Base-by-base conservation (phyloP, 2,113 vertebrate species). In the Rhea americana region DNA sequence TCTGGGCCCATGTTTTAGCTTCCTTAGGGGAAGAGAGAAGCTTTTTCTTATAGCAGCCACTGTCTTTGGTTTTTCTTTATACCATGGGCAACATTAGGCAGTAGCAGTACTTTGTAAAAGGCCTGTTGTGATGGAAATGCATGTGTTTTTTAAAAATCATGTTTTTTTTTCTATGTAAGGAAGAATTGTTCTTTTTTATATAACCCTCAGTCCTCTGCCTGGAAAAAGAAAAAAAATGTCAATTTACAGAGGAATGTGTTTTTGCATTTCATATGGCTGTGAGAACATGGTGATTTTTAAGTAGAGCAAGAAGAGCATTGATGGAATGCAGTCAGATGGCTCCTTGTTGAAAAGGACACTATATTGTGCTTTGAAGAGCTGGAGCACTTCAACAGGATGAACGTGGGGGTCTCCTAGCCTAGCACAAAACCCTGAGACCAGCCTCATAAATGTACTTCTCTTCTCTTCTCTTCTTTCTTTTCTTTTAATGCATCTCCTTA, bases 191-290 rank as follows among this genome's bases (percentile, higher is more conserved):
- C 35, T 81, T 91, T 81, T 48, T 51, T 70, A 28, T 87, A 81
- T 71, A 37, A 78, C 67, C 71, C 66, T 55, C 59, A 82, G 66
- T 30, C 28, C 43, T 79, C 82, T 85, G 78, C 63, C 53, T 72
- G 63, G 75, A 56, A 82, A 41, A 93, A 78, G 9, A 30, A 37
- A 45, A 58, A 65, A 37, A 68, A 35, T 47, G 73, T 92, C 93
- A 66, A 93, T 97, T 96, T 95, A 86, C 55, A 79, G 74, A 85
- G 84, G 93, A 94, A 96, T 96, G 89, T 90, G 73, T 82, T 94
- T 84, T 92, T 95, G 86, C 62, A 66, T 91, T 89, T 91, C 78
- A 35, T 24, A 25, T 0, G 22, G 79, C 73, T 47, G 73, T 74
- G 77, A 81, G 73, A 56, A 77, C 5, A 17, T 2, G 1, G 17